phyloP scores from a whole-genome alignment of 2,113 vertebrate genomes.

The Microtus oregoni region DNA sequence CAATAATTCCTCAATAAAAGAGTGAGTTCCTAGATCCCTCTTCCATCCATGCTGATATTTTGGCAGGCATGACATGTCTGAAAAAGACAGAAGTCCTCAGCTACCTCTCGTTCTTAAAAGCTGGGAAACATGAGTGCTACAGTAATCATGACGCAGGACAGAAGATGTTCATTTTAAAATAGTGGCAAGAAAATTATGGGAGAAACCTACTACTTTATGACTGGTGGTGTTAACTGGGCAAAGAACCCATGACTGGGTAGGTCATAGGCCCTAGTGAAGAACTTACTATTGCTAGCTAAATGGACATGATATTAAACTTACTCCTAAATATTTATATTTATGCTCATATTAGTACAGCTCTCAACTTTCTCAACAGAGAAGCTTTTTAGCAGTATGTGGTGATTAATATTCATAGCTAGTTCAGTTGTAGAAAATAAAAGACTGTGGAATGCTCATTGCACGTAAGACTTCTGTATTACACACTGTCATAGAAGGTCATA shows the following conservation, averaged over 20 bases:
- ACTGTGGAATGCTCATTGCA: not conserved
- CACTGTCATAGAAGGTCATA: too few species aligned
- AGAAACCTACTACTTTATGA: not conserved
- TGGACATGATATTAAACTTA: too few species aligned
- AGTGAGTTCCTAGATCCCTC: not conserved
- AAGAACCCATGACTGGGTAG: not conserved
- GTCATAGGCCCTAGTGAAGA: not conserved
- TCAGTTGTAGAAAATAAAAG: not conserved
- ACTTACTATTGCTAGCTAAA: too few species aligned
- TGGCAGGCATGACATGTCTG: too few species aligned
- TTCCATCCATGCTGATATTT: not conserved
- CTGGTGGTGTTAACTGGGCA: not conserved
- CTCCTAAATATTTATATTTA: not conserved
- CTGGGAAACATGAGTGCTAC: not conserved
- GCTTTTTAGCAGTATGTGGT: too few species aligned
- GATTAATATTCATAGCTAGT: not conserved
- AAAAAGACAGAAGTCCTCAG: not conserved
- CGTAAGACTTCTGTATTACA: too few species aligned
- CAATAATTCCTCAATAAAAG: not conserved
- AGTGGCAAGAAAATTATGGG: not conserved
- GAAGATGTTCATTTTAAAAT: not conserved
- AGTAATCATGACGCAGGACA: not conserved
- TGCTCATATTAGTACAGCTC: not conserved
- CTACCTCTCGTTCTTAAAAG: not conserved
- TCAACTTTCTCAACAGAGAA: not conserved